Percentiles rank a stretch among this genome's conserved stretches.
Evolutionary conservation across 2,888 invertebrate species (phyloP).

Genomic region (Ochropleura leucogaster): DNA sequence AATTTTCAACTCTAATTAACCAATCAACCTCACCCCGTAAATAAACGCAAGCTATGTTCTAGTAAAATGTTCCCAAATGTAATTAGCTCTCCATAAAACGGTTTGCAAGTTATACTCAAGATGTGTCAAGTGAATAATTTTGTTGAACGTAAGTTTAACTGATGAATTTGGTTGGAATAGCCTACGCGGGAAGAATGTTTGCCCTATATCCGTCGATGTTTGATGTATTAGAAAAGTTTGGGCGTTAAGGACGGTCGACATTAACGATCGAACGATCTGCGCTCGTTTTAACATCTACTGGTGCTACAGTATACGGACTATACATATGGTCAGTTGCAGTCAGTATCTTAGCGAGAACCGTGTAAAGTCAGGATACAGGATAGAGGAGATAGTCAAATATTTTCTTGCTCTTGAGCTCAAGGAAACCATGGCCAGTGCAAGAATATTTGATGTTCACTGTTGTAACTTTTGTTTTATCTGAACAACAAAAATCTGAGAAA

Average conservation of each 20-base stretch:
- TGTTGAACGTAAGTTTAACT: constrained; percentile 11
- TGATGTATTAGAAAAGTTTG: constrained; percentile 46
- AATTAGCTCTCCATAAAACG: constrained; percentile 56
- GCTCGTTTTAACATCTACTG: constrained; percentile 1
- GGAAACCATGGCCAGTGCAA: neutral
- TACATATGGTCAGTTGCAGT: neutral
- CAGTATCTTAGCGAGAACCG: neutral
- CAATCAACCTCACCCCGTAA: neutral
- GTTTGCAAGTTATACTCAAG: constrained; percentile 44
- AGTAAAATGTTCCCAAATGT: constrained; percentile 51
- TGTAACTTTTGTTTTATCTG: neutral
- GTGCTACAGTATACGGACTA: neutral
- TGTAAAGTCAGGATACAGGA: neutral
- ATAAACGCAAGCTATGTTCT: constrained; percentile 34
- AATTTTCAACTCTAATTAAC: too few relatives aligned
- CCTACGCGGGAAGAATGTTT: constrained; percentile 2
- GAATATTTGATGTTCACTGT: neutral
- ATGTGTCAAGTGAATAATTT: constrained; percentile 29
- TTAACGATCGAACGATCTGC: constrained; percentile 16
- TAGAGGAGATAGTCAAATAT: too few relatives aligned
- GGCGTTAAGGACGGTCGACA: constrained; percentile 2
- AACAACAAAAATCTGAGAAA: neutral
- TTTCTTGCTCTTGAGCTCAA: neutral
- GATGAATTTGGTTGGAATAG: constrained; percentile 24
- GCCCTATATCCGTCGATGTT: constrained; percentile 11